These are phyloP conservation scores for Eumaeus atala DNA, from an alignment of 1,140 invertebrate genomes.

Conservation along the genomic window DNA sequence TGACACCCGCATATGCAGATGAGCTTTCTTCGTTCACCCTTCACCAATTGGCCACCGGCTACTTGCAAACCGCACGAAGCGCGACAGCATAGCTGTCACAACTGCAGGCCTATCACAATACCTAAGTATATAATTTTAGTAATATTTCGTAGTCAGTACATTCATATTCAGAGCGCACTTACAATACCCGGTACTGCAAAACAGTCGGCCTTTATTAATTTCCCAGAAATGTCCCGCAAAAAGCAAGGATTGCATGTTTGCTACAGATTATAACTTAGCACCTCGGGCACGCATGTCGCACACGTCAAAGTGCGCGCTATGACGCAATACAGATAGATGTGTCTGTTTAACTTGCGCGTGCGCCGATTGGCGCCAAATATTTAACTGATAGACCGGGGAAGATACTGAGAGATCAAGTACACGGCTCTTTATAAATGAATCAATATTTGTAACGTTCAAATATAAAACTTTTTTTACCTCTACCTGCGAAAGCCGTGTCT, in stretches of 20 bases:
- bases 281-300: constrained; percentile 19
- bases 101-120: too few relatives aligned
- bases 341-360: constrained; percentile 21
- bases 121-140: too few relatives aligned
- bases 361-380: constrained; percentile 23
- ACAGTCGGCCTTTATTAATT: constrained; percentile 1
- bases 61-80: too few relatives aligned
- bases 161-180: not conserved
- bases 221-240: constrained; percentile 20
- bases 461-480: too few relatives aligned
- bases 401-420: constrained; percentile 16
- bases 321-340: constrained; percentile 18
- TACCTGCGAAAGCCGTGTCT: too few relatives aligned
- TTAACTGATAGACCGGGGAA: constrained; percentile 20
- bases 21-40: too few relatives aligned
- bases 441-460: not conserved
- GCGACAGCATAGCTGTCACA: too few relatives aligned
- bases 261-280: constrained; percentile 21
- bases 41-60: too few relatives aligned
- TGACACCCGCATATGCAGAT: too few relatives aligned
- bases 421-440: not conserved
- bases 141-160: too few relatives aligned
- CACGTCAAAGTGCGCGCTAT: constrained; percentile 25
- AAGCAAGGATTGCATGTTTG: constrained; percentile 22
- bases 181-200: not conserved